Evolutionary conservation across 2,113 vertebrate genomes (phyloP), one percentile per base, ranked within the genome.

Genomic region (Xiphias gladius): DNA sequence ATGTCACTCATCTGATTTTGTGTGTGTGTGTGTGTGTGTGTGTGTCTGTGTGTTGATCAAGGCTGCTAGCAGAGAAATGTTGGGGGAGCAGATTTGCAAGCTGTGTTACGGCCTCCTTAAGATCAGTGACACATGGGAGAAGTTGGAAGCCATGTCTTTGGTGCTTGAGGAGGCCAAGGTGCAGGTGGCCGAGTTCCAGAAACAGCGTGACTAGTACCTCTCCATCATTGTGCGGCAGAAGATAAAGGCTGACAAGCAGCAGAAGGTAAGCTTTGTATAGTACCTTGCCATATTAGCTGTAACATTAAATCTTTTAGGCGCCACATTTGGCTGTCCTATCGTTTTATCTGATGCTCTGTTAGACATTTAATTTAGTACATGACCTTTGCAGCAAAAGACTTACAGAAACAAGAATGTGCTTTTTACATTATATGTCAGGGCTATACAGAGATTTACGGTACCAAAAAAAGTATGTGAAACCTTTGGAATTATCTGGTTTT

Each of bases 91-190:
- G 87, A 91, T 95, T 65, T 95, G 84, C 84, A 97, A 97, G 84
- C 91, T 97, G 26, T 85, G 91, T 14, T 96, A 93, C 0, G 96
- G 97, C 0, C 84, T 97, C 71, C 95, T 94, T 55, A 97, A 97
- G 90, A 96, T 97, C 2, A 96, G 95, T 7, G 96, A 97, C 83
- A 97, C 96, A 0, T 92, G 95, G 26, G 84, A 86, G 72, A 97
- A 97, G 84, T 96, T 97, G 85, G 94, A 96, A 88, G 95, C 94
- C 93, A 96, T 97, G 97, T 96, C 96, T 0, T 43, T 96, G 76
- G 95, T 97, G 90, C 94, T 97, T 70, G 96, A 96, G 58, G 94
- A 96, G 0, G 95, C 96, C 85, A 96, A 95, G 88, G 94, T 81
- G 65, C 96, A 96, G 87, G 95, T 97, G 92, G 95, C 95, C 0